These are phyloP conservation scores for Rousettus madagascariensis DNA, from an alignment of 2,797 vertebrate genomes.

Conservation along the genomic window DNA sequence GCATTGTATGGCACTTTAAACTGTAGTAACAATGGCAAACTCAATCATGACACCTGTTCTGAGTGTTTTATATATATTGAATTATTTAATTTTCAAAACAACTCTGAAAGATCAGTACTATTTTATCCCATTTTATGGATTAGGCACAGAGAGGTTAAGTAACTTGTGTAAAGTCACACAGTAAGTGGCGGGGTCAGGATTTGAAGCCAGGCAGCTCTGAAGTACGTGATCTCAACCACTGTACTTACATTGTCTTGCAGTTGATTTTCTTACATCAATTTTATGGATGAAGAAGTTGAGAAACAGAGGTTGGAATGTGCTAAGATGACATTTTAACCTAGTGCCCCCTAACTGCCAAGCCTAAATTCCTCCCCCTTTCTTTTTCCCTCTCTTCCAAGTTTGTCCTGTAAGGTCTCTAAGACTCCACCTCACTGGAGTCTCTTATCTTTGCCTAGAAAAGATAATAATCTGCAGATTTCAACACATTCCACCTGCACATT, in stretches of 20 bases:
- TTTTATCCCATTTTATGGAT: background rate
- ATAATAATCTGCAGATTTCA: background rate
- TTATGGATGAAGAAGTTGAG: background rate
- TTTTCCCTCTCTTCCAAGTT: rapidly evolving
- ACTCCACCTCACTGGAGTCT: background rate
- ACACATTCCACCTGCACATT: background rate
- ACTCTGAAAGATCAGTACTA: background rate
- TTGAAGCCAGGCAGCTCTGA: background rate
- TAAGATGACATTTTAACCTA: background rate
- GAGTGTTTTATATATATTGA: background rate
- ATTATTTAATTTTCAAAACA: slow-evolving; percentile 7
- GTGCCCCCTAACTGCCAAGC: background rate
- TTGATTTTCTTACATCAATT: background rate
- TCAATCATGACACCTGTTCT: background rate
- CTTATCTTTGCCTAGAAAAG: background rate
- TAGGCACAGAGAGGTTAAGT: background rate
- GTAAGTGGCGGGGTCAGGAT: background rate
- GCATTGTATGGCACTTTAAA: background rate
- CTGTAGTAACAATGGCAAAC: background rate
- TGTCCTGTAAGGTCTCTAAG: background rate
- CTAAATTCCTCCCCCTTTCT: rapidly evolving
- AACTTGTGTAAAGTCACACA: background rate
- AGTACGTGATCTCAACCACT: background rate
- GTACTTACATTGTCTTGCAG: background rate
- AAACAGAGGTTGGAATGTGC: background rate